Base-by-base conservation (phyloP, 1,140 invertebrate genomes). In the Drosophila oshimai region DNA sequence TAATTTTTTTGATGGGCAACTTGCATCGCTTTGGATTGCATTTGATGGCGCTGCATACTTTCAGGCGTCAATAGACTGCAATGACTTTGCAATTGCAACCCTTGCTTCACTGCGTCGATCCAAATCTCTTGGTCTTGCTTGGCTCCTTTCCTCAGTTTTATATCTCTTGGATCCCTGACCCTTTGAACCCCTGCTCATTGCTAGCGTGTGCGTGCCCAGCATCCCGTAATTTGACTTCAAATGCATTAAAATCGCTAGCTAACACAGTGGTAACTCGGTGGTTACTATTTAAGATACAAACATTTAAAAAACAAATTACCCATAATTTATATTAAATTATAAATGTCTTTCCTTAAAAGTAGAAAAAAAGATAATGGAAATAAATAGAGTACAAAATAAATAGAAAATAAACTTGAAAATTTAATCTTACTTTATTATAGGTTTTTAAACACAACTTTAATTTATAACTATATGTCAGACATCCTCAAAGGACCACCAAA, bases 211-310 rank as follows among this genome's bases (percentile, higher is more conserved):
- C 81, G 81, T 86, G 81, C 73, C 45, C 77, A 42, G 81, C 83
- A 86, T 86, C 65, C 69, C 67, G 83, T 81, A 81, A 86, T 86
- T 77, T 81, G 81, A 87, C 76, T 87, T 81, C 72, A 70, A 87
- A 86, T 87, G 76, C 81, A 86, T 86, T 86, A 86, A 86, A 86
- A 77, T 87, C 61, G 55, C 67, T 34, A 31, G 50, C 54, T 41
- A 24, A 45, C 57, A 57, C 53, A 81, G 68, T 60, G 9, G n/a
- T 10, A 6, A 24, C 62, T 26, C 2, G 15, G n/a, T n/a, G n/a
- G n/a, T n/a, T n/a, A n/a, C n/a, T n/a, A n/a, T n/a, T n/a, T n/a
- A n/a, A n/a, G n/a, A n/a, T n/a, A n/a, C n/a, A n/a, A n/a, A n/a
- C n/a, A n/a, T n/a, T n/a, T n/a, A n/a, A n/a, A n/a, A n/a, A n/a